Base-by-base conservation (phyloP, 2,888 invertebrate genomes). In the Carcina quercana region DNA sequence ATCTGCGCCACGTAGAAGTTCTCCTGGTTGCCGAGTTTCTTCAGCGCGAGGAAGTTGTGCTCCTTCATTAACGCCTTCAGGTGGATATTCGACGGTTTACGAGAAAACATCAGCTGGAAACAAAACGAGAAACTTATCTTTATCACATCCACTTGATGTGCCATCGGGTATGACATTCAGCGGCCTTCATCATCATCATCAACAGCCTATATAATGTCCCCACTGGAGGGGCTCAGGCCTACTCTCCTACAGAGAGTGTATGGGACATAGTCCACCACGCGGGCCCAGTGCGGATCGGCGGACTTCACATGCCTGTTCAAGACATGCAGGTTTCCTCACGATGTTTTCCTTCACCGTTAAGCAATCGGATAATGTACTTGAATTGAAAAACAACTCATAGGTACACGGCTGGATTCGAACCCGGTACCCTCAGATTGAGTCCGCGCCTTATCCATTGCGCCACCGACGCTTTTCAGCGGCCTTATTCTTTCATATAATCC, bases 1-100 rank as follows among this genome's bases (percentile, higher is more conserved):
- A 74, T 44, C 34, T 61, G 62, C 0, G 60, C 66, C 0, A 52
- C 50, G 30, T 68, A 63, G 4, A 59, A 51, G 28, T 63, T 55
- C 0, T 40, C 42, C 0, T 44, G 7, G 47, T 47, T 8, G 46
- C 45, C 5, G 59, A 45, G 1, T 62, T 58, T 26, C 60, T 60
- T 43, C 28, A 71, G 64, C 12, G 53, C 57, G 1, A 37, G 49
- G 26, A 70, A 56, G 26, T 60, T 59, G 43, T 62, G 65, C 10
- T 45, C 49, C 30, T 51, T 53, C 1, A 68, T 45, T 37, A 73
- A 69, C 3, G 41, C 41, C 1, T 56, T 51, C 0, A 73, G 37
- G 2, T 50, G 41, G 1, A 43, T 53, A 32, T 47, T 51, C 15
- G 55, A 58, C 0, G 73, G 73, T 5, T 60, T 57, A 4, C 53